Evolutionary conservation across 2,797 vertebrate genomes (phyloP).

Genomic region (Channallabes apus): DNA sequence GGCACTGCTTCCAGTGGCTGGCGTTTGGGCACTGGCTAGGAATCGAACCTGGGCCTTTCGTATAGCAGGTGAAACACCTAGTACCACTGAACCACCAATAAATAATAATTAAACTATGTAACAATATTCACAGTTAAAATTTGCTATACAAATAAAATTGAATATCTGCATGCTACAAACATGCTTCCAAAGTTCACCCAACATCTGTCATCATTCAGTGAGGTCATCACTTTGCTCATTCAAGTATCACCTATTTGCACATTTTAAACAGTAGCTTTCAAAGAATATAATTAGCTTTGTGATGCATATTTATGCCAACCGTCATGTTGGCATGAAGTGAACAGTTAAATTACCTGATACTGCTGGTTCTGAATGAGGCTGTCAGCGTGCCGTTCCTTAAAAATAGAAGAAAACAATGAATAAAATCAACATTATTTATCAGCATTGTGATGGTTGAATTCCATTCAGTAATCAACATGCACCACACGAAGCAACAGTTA

Average conservation of each 20-base stretch:
- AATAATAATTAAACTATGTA: too few species aligned
- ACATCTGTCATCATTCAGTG: not conserved
- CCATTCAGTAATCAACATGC: constrained; percentile 12
- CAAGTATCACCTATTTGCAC: not conserved
- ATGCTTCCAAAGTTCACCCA: not conserved
- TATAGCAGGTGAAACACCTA: too few species aligned
- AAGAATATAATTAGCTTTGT: not conserved
- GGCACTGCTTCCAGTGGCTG: too few species aligned
- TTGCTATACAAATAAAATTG: too few species aligned
- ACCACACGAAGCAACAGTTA: not conserved
- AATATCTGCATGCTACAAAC: not conserved
- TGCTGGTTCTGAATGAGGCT: constrained; percentile 87
- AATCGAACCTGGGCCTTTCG: too few species aligned
- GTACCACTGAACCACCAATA: too few species aligned
- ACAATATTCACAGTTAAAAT: too few species aligned
- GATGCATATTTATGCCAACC: not conserved
- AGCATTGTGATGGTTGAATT: not conserved
- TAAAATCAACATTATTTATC: constrained; percentile 16
- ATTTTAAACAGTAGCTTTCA: constrained; percentile 10
- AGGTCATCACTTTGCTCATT: constrained; percentile 11
- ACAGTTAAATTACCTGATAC: constrained; percentile 77
- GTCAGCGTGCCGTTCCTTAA: constrained; percentile 81
- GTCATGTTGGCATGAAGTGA: not conserved
- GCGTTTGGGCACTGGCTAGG: too few species aligned
- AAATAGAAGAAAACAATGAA: constrained; percentile 42